A percentile compares a stretch with the other conserved stretches of the same genome.
phyloP scores from a whole-genome alignment of 2,797 vertebrate species.

The Onychomys leucogaster region DNA sequence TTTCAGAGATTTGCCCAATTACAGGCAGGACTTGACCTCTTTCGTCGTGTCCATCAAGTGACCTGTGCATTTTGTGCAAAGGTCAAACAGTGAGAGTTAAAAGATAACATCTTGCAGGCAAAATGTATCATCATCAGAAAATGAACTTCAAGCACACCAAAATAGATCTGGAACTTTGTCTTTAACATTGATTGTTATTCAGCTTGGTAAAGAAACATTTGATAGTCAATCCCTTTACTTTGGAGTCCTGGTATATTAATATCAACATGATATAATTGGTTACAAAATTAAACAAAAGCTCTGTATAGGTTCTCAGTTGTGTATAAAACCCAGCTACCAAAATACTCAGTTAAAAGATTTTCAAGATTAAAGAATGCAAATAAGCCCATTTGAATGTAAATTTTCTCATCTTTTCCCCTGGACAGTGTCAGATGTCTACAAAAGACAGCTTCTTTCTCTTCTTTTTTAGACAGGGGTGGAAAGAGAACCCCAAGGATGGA shows the following conservation, averaged over 20 bases:
- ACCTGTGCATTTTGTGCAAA: neutral
- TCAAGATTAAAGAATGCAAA: neutral
- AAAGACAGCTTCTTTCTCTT: neutral
- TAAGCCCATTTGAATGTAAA: neutral
- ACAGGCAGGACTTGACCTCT: neutral
- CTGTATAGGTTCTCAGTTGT: neutral
- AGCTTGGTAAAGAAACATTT: neutral
- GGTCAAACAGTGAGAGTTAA: neutral
- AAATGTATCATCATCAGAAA: neutral
- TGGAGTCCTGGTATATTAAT: neutral
- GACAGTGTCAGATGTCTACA: neutral
- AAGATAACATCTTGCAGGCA: conserved; percentile 29
- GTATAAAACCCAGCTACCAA: neutral
- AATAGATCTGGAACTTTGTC: conserved; percentile 8
- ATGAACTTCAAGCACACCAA: neutral
- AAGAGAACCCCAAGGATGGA: neutral
- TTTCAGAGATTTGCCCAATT: neutral
- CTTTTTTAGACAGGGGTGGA: too few species aligned
- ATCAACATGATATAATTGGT: neutral
- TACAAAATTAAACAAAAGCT: neutral
- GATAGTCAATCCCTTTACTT: neutral
- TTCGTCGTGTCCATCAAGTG: neutral
- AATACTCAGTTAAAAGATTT: neutral
- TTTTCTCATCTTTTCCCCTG: neutral
- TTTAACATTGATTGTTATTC: neutral